Conservation (phyloP, 1,140 invertebrate species). For the Habropoda laboriosa region DNA sequence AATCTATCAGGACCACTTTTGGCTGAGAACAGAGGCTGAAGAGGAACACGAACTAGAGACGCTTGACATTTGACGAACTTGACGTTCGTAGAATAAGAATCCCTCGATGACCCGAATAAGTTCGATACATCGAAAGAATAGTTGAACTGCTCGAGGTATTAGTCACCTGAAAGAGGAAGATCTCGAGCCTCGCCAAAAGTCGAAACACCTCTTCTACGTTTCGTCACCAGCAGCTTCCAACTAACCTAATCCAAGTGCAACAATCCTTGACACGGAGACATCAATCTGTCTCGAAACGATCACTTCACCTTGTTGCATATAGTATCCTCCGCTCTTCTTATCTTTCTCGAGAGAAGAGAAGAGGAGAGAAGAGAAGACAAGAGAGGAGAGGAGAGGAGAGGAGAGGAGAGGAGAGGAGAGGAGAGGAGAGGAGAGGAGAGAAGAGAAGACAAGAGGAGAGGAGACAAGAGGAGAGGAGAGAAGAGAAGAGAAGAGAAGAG, state of each 20-base stretch:
- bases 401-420: too few species aligned
- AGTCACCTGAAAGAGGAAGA: not conserved
- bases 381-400: too few species aligned
- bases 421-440: too few species aligned
- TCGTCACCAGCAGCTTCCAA: not conserved
- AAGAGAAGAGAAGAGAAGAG: too few species aligned
- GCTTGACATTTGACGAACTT: not conserved
- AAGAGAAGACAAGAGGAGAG: too few species aligned
- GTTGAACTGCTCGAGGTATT: not conserved
- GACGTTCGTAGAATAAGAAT: not conserved
- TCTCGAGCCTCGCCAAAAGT: not conserved
- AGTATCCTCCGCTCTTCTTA: not conserved
- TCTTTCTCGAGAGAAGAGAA: too few species aligned
- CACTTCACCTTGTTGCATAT: not conserved
- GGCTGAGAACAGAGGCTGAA: too few species aligned
- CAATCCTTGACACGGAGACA: not conserved
- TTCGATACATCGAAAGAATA: too few species aligned
- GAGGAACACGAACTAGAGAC: not conserved
- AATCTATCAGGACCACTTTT: too few species aligned
- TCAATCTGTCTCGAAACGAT: not conserved
- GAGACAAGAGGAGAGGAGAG: too few species aligned
- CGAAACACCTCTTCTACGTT: not conserved
- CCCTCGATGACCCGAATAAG: slow-evolving; percentile 12
- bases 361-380: too few species aligned
- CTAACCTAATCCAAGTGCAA: not conserved